Percentiles rank a stretch among this genome's conserved stretches.
These are phyloP conservation scores for Drosophila leonis DNA, from an alignment of 2,888 invertebrate species.

Conservation along the genomic window DNA sequence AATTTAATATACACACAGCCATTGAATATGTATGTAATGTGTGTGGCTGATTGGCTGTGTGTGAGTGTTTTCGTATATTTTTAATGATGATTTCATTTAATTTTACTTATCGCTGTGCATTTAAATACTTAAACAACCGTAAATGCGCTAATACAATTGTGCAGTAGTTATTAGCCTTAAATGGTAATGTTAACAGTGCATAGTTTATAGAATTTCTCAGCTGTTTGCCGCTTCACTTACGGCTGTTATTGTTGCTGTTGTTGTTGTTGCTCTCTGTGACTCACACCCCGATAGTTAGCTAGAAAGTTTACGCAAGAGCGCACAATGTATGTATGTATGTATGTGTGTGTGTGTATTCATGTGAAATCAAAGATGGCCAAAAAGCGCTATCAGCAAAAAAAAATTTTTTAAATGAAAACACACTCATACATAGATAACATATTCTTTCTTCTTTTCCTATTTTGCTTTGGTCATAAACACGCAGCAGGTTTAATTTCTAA, in stretches of 20 bases:
- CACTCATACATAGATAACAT: constrained; percentile 40
- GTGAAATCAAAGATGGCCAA: constrained; percentile 59
- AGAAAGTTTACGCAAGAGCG: constrained; percentile 69
- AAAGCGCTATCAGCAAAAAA: constrained; percentile 60
- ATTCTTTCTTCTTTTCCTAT: constrained; percentile 13
- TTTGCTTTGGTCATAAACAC: constrained; percentile 43
- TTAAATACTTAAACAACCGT: background rate
- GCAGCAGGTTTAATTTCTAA: constrained; percentile 47
- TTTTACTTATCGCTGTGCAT: constrained; percentile 18
- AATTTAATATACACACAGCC: constrained; percentile 55
- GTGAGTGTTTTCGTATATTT: constrained; percentile 56
- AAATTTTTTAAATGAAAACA: constrained; percentile 10
- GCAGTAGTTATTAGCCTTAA: constrained; percentile 3
- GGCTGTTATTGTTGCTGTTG: constrained; percentile 30
- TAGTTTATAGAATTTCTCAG: constrained; percentile 54
- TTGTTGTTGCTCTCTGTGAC: constrained; percentile 51
- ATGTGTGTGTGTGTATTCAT: constrained; percentile 25
- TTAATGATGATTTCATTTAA: constrained; percentile 71
- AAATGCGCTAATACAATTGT: constrained; percentile 37
- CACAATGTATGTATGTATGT: constrained; percentile 30
- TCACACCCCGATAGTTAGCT: constrained; percentile 51
- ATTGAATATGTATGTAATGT: constrained; percentile 23
- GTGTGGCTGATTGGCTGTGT: constrained; percentile 8
- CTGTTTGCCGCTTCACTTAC: constrained; percentile 53
- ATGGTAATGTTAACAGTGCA: constrained; percentile 17